Conservation (phyloP, 2,113 vertebrate species). For the Datnioides undecimradiatus region DNA sequence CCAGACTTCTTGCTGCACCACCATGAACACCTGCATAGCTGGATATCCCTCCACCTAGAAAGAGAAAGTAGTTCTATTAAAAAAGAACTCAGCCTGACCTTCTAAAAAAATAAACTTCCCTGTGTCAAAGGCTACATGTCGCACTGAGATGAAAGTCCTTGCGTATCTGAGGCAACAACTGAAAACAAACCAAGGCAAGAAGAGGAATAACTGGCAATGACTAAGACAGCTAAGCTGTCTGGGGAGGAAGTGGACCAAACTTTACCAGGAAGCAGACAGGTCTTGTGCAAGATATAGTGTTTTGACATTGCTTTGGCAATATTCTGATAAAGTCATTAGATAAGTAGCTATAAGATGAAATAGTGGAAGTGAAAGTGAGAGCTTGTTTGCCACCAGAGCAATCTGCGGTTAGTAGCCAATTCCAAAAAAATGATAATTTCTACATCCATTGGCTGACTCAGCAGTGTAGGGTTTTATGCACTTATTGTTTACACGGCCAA, state of each 20-base stretch:
- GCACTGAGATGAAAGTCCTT: background rate
- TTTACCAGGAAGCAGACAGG: background rate
- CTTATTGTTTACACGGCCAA: background rate
- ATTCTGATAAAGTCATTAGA: background rate
- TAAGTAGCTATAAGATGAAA: background rate
- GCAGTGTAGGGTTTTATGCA: too few relatives aligned
- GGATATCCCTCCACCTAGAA: constrained; percentile 78
- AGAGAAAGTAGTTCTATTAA: constrained; percentile 35
- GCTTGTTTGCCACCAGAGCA: background rate
- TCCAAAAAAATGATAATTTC: too few relatives aligned
- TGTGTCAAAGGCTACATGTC: constrained; percentile 24
- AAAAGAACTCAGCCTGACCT: constrained; percentile 2
- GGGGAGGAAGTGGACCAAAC: constrained; percentile 38
- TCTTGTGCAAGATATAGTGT: constrained; percentile 23
- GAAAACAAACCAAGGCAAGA: constrained; percentile 11
- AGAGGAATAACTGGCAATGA: constrained; percentile 44
- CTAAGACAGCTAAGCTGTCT: background rate
- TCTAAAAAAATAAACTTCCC: background rate
- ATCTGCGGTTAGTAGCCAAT: background rate
- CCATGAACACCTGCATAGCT: constrained; percentile 67
- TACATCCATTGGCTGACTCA: too few relatives aligned
- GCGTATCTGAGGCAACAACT: constrained; percentile 39
- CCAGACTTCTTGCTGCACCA: constrained; percentile 75
- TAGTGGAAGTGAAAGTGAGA: constrained; percentile 41
- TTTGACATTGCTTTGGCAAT: background rate